Evolutionary conservation across 2,888 invertebrate species (phyloP).

Genomic region (Anthrax anthrax): DNA sequence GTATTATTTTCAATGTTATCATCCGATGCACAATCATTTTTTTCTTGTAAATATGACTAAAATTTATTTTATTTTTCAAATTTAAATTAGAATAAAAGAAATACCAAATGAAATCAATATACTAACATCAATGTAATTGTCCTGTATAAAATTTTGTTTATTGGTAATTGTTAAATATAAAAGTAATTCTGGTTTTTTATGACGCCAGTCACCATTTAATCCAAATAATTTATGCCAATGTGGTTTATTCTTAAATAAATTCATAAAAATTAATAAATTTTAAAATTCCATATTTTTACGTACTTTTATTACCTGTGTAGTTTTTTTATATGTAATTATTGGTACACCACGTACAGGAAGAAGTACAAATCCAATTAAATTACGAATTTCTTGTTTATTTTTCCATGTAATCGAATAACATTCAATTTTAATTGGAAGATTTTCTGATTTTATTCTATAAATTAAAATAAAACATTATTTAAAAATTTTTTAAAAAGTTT

Average conservation of each 20-base stretch:
- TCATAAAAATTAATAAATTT: neutral
- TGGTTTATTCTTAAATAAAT: constrained; percentile 36
- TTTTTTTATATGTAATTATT: constrained; percentile 41
- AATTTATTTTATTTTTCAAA: no score
- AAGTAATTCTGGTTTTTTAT: constrained; percentile 45
- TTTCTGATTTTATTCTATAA: constrained; percentile 50
- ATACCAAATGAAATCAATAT: neutral
- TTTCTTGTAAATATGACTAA: no score
- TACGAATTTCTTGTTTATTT: constrained; percentile 32
- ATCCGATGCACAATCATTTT: no score
- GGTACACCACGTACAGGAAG: constrained; percentile 56
- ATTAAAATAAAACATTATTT: neutral
- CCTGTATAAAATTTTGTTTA: constrained; percentile 19
- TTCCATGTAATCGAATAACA: constrained; percentile 43
- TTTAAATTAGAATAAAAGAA: no score
- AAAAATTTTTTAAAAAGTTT: neutral
- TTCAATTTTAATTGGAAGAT: constrained; percentile 59
- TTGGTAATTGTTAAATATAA: constrained; percentile 46
- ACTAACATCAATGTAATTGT: neutral
- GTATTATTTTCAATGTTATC: no score
- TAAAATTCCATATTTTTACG: neutral
- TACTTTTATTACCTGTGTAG: constrained; percentile 35
- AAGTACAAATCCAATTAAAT: constrained; percentile 53
- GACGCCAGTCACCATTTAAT: constrained; percentile 40
- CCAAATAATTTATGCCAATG: constrained; percentile 50